These are phyloP conservation scores for Patella vulgata DNA, from an alignment of 1,140 invertebrate genomes.

Conservation along the genomic window DNA sequence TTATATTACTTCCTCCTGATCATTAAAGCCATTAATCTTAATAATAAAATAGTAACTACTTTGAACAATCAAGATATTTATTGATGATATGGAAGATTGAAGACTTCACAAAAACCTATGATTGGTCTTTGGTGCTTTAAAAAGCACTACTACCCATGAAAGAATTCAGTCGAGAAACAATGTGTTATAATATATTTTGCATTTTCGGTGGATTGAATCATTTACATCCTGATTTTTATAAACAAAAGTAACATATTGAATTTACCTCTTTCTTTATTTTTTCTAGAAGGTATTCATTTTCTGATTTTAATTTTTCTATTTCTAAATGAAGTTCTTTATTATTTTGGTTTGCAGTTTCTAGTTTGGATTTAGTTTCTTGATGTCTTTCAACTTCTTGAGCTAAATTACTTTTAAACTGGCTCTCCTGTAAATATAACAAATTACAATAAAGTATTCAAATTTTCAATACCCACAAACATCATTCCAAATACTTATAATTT, in stretches of 20 bases:
- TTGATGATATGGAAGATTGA: not conserved
- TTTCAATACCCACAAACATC: too few species aligned
- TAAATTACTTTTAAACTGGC: constrained; percentile 18
- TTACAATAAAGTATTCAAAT: not conserved
- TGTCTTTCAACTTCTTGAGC: constrained; percentile 21
- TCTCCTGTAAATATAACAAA: constrained; percentile 24
- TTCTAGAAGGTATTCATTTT: constrained; percentile 18
- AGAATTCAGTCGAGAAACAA: too few species aligned
- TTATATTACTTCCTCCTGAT: not conserved
- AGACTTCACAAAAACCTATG: not conserved
- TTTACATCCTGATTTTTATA: too few species aligned
- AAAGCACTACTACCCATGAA: too few species aligned
- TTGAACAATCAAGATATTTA: not conserved
- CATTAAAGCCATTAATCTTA: not conserved
- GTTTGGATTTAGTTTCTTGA: constrained; percentile 9
- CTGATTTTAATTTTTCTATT: constrained; percentile 13
- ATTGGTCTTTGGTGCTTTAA: not conserved
- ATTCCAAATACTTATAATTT: too few species aligned
- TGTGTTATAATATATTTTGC: too few species aligned
- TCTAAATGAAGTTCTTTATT: constrained; percentile 2
- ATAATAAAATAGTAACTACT: not conserved
- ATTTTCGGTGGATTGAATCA: too few species aligned
- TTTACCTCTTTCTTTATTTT: constrained; percentile 23
- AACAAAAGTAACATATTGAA: too few species aligned
- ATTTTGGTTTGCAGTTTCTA: constrained; percentile 8